Evolutionary conservation across 2,113 vertebrate species (phyloP), one percentile per base, ranked within the genome.

Genomic region (Rostratula benghalensis): DNA sequence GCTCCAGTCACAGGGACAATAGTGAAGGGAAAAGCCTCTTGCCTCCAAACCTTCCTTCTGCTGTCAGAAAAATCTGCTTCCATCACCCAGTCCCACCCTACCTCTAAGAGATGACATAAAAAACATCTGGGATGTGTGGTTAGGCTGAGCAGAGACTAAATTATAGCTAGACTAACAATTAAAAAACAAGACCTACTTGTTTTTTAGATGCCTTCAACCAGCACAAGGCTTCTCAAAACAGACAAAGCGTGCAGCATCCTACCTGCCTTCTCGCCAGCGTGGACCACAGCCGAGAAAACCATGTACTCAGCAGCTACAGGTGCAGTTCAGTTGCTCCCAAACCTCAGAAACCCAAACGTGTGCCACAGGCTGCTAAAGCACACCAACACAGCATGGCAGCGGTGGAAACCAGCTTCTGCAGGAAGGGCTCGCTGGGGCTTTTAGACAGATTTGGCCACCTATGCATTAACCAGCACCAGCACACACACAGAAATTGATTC

Each of bases 241-340:
- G 41, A 70, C 28, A 19, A 68, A 1, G 3, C 1, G 4, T 3
- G 21, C 20, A 82, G 43, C 33, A 85, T 43, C 41, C 50, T 23
- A 79, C 7, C 12, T 33, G 13, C 5, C 0, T 18, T 75, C 30
- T 18, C 0, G 0, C 14, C 27, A 68, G 18, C 1, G 3, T 1
- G 9, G 53, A 71, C 22, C 61, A 31, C 0, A 4, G 57, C 1
- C 76, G 60, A 68, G 53, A 19, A 27, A 67, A 65, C 5, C 16
- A 59, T 6, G 7, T 9, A 33, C 20, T 37, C 10, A 33, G 2
- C 3, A 25, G 50, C 28, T 57, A 70, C 24, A 56, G 57, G 0
- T 5, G 27, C 37, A 18, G n/a, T 27, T 63, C 6, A 7, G 46
- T 39, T 64, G 13, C 57, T 60, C 51, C 74, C n/a, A 67, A 89